phyloP scores from a whole-genome alignment of 64 coral and sea anemone species.

The Platygyra sinensis region DNA sequence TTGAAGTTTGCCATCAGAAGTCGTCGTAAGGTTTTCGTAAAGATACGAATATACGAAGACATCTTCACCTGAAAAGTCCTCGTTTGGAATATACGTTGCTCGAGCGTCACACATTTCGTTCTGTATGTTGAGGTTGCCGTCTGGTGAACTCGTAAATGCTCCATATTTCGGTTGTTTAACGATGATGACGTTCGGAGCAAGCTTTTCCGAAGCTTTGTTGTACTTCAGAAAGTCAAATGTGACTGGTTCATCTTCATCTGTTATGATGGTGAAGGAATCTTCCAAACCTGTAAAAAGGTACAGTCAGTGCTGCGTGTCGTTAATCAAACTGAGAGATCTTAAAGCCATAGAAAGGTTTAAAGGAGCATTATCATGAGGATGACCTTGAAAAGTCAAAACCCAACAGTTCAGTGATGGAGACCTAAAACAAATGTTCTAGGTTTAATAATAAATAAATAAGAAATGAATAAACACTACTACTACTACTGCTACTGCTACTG shows the following conservation, averaged over 20 bases:
- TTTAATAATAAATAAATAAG: too few species aligned
- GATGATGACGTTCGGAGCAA: slow-evolving; percentile 72
- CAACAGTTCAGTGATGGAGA: too few species aligned
- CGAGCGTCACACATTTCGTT: slow-evolving; percentile 72
- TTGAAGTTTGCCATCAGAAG: slow-evolving; percentile 76
- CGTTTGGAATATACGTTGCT: slow-evolving; percentile 73
- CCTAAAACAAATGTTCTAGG: too few species aligned
- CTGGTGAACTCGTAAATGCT: slow-evolving; percentile 62
- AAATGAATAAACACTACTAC: too few species aligned
- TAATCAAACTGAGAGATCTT: too few species aligned
- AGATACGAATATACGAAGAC: slow-evolving; percentile 84
- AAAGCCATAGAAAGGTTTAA: too few species aligned
- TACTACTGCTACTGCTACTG: too few species aligned
- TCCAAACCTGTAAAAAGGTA: slow-evolving; percentile 12
- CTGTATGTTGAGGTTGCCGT: slow-evolving; percentile 65
- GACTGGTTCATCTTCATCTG: slow-evolving; percentile 76
- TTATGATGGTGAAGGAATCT: slow-evolving; percentile 69
- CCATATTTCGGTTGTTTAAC: slow-evolving; percentile 72
- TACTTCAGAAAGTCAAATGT: slow-evolving; percentile 81
- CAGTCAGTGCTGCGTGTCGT: not conserved
- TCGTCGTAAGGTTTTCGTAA: slow-evolving; percentile 85
- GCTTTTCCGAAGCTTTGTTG: slow-evolving; percentile 52
- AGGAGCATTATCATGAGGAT: too few species aligned
- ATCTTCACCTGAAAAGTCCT: slow-evolving; percentile 91
- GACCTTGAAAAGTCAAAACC: too few species aligned